Base-by-base conservation (phyloP, 2,797 vertebrate species). In the Eulemur mongoz region DNA sequence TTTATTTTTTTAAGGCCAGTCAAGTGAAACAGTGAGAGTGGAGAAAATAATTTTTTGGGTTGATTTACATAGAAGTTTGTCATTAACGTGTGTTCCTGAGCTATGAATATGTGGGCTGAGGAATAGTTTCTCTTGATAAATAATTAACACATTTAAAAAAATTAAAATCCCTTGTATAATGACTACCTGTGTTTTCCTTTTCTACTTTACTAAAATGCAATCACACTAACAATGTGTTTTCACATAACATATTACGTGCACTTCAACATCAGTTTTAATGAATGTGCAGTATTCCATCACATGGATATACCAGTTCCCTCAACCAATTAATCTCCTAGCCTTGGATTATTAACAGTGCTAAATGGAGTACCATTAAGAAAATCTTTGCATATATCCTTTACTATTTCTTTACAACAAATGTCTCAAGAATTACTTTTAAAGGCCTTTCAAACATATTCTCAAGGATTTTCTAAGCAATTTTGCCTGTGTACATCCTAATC, bases 271-370 rank as follows among this genome's bases (percentile, higher is more conserved):
- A 82, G 43, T 89, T 95, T 95, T 61, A 92, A 76, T 35, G 14
- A 92, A 43, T 23, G 30, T 45, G 15, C 3, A 65, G 70, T 72
- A 79, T 72, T 54, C n/a, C 14, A 25, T 79, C 43, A 90, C 9
- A 67, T 13, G 22, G 57, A 72, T 38, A 89, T 54, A n/a, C 45
- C 73, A 14, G 30, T 69, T 70, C 88, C 84, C 13, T 89, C 38
- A 65, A 45, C 8, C 20, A 69, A 83, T 25, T 40, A 57, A 88
- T 57, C 40, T 12, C 69, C 20, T 78, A 48, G 20, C 48, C 40
- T 75, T 81, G 30, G 45, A 85, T 85, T 91, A 90, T 43, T 83
- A 91, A 69, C 35, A 91, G 63, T 67, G 27, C 20, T 92, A 84
- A 92, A 89, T 80, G 57, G 76, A 96, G 17, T 32, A 35, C 70